These are phyloP conservation scores for Bellardia pandia DNA, from an alignment of 2,888 invertebrate species.

Conservation along the genomic window DNA sequence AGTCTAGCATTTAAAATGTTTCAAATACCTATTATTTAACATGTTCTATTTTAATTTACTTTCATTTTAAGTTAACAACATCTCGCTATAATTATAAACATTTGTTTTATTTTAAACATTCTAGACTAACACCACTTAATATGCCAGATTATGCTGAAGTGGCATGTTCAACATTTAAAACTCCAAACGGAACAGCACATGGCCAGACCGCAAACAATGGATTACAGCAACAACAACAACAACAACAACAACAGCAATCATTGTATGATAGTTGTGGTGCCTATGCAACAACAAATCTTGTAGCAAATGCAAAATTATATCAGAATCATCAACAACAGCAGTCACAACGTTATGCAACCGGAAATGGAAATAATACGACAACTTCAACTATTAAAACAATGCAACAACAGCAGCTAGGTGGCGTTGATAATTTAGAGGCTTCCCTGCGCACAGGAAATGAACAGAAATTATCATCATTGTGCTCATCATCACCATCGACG, in stretches of 20 bases:
- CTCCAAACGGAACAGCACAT: constrained; percentile 77
- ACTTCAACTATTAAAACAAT: constrained; percentile 63
- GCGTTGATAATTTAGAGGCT: constrained; percentile 61
- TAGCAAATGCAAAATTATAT: constrained; percentile 84
- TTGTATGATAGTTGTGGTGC: constrained; percentile 84
- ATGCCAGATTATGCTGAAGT: constrained; percentile 85
- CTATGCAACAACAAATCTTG: constrained; percentile 84
- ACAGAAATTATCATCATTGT: constrained; percentile 68
- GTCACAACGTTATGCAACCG: constrained; percentile 49
- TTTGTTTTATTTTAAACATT: constrained; percentile 63
- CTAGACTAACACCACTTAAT: constrained; percentile 84
- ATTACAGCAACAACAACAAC: constrained; percentile 61
- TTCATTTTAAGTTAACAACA: background rate
- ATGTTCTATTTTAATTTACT: background rate
- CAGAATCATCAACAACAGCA: constrained; percentile 79
- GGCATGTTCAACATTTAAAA: constrained; percentile 84
- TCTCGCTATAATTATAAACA: background rate
- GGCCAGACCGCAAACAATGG: constrained; percentile 65
- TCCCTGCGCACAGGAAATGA: constrained; percentile 64
- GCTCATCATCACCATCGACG: constrained; percentile 62
- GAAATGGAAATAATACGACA: constrained; percentile 66
- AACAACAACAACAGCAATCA: constrained; percentile 73
- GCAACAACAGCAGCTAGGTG: constrained; percentile 38
- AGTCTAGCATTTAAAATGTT: no score
- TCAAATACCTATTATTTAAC: background rate